Conservation (phyloP, 2,113 vertebrate species). For the Mustela nigripes region DNA sequence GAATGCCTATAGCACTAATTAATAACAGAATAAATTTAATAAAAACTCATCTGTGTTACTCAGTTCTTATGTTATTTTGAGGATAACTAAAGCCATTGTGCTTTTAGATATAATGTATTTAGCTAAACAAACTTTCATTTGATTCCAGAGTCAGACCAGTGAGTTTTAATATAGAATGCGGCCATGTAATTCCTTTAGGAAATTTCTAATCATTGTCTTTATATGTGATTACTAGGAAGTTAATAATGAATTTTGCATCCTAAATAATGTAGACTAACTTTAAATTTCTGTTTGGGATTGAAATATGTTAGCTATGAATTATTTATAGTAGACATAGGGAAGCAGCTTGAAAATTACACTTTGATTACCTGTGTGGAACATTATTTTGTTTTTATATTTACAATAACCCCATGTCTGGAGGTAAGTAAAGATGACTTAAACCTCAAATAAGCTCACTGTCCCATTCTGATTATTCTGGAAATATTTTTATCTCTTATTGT, state of each 20-base stretch:
- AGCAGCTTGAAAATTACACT: neutral
- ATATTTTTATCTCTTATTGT: neutral
- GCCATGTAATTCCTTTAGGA: neutral
- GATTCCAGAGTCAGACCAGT: constrained; percentile 11
- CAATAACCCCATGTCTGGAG: neutral
- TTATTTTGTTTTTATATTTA: constrained; percentile 4
- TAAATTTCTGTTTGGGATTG: neutral
- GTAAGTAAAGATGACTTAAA: neutral
- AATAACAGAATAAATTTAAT: constrained; percentile 58
- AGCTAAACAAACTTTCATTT: neutral
- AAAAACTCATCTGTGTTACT: constrained; percentile 20
- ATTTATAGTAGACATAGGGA: neutral
- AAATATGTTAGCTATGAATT: neutral
- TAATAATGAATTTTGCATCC: neutral
- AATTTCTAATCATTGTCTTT: constrained; percentile 3
- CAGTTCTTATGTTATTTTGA: neutral
- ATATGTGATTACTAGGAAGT: neutral
- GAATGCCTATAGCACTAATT: constrained; percentile 36
- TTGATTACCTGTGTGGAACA: neutral
- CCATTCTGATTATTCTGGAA: neutral
- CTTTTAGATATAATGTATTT: constrained; percentile 48
- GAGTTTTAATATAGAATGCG: constrained; percentile 17
- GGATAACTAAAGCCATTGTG: neutral
- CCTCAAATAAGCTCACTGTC: neutral
- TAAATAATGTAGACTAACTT: neutral